A percentile compares a stretch with the other conserved stretches of the same genome.
These are phyloP conservation scores for Craterocephalus amniculus DNA, from an alignment of 2,797 vertebrate genomes.

Conservation along the genomic window DNA sequence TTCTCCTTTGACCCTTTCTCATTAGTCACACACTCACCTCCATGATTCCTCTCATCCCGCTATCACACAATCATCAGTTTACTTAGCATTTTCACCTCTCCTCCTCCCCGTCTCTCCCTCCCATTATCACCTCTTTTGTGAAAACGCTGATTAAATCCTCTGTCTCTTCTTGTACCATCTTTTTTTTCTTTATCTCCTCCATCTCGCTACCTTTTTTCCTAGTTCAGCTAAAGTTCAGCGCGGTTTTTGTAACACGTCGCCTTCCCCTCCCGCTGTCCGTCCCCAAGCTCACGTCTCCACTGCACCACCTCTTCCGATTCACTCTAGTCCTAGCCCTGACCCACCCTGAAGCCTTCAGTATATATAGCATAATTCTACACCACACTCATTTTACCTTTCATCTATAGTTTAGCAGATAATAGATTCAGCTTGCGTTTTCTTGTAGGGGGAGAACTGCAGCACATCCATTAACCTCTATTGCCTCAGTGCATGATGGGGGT, in stretches of 20 bases:
- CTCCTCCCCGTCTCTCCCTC: background rate
- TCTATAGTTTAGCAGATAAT: constrained; percentile 45
- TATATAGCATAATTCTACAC: constrained; percentile 45
- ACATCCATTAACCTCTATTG: constrained; percentile 67
- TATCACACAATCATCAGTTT: constrained; percentile 54
- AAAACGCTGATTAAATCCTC: constrained; percentile 42
- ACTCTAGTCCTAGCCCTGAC: constrained; percentile 34
- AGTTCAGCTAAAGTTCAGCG: constrained; percentile 56
- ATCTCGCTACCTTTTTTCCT: constrained; percentile 7
- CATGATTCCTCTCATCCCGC: constrained; percentile 21
- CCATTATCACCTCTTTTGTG: background rate
- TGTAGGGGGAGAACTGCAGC: constrained; percentile 40
- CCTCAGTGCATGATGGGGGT: constrained; percentile 42
- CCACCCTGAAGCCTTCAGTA: constrained; percentile 44
- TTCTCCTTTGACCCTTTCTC: constrained; percentile 17
- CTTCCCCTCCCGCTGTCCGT: background rate
- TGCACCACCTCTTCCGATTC: constrained; percentile 32
- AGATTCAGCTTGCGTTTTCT: constrained; percentile 51
- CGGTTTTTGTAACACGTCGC: background rate
- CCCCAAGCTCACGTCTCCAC: background rate
- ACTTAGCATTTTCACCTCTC: constrained; percentile 16
- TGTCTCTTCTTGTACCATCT: constrained; percentile 10
- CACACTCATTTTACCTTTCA: constrained; percentile 8
- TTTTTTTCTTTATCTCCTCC: constrained; percentile 10
- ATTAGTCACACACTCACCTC: constrained; percentile 49